These are phyloP conservation scores for Leucoraja erinaceus DNA, from an alignment of 2,113 vertebrate species.

Conservation along the genomic window DNA sequence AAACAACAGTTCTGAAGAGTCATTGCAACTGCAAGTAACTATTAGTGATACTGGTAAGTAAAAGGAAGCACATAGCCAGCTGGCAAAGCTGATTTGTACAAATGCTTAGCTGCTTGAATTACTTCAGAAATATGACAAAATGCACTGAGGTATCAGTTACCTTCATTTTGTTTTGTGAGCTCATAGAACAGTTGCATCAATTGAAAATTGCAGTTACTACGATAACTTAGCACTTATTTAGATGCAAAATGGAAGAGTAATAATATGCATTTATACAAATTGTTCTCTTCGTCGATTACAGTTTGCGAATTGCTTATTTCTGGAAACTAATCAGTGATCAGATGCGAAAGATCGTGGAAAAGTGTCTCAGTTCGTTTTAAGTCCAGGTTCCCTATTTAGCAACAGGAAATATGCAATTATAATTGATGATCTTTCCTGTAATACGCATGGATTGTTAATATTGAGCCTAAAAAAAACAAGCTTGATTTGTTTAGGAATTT, in stretches of 20 bases:
- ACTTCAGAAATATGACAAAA: neutral
- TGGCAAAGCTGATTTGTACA: neutral
- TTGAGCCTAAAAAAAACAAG: neutral
- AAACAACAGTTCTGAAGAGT: slow-evolving; percentile 78
- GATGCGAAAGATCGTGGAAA: neutral
- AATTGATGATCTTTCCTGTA: neutral
- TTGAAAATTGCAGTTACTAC: neutral
- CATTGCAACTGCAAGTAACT: slow-evolving; percentile 78
- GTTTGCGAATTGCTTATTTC: neutral
- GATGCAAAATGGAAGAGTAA: neutral
- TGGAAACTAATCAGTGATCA: neutral
- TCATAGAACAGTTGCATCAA: neutral
- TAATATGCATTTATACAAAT: neutral
- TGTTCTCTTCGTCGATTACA: neutral
- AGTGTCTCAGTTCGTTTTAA: neutral
- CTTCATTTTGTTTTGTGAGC: neutral
- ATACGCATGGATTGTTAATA: neutral
- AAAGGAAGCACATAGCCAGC: neutral
- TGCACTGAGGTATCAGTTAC: neutral
- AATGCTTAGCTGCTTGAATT: neutral
- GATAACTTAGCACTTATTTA: neutral
- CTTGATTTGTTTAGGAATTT: slow-evolving; percentile 8
- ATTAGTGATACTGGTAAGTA: slow-evolving; percentile 95
- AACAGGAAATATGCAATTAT: neutral
- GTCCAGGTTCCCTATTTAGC: neutral